phyloP scores from a whole-genome alignment of 2,888 invertebrate species.

The Galerucella nymphaeae region DNA sequence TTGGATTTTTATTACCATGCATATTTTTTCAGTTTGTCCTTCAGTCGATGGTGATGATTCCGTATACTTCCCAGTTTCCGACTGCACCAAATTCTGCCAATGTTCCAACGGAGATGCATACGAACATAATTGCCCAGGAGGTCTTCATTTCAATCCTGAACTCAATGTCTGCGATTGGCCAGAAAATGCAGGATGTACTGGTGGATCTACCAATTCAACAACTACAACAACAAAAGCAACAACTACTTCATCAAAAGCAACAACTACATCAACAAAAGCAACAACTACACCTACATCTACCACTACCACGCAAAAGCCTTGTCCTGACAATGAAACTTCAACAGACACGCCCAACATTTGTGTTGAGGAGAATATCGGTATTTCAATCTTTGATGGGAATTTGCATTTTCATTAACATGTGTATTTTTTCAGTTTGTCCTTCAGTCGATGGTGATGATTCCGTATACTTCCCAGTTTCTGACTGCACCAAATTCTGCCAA shows the following conservation, averaged over 20 bases:
- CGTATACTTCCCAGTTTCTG: conserved; percentile 35
- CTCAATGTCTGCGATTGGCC: conserved; percentile 41
- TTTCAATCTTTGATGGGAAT: neutral
- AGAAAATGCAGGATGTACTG: conserved; percentile 29
- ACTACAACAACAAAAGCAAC: too few relatives aligned
- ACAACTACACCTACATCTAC: neutral
- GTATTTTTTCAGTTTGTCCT: conserved; percentile 27
- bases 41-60: conserved; percentile 35
- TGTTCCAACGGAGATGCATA: conserved; percentile 41
- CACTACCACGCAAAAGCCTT: neutral
- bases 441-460: conserved; percentile 35
- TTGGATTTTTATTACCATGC: neutral
- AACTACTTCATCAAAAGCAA: too few relatives aligned
- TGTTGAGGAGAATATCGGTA: neutral
- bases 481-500: conserved; percentile 43
- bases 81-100: conserved; percentile 43
- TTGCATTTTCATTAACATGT: too few relatives aligned
- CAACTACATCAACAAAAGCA: conserved; percentile 7
- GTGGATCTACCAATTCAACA: neutral
- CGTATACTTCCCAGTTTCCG: conserved; percentile 34
- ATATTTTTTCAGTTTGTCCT: conserved; percentile 29
- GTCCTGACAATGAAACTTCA: neutral
- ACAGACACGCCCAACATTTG: too few relatives aligned
- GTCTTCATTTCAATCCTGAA: conserved; percentile 39
- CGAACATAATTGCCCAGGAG: conserved; percentile 38